Conservation (phyloP, 2,888 invertebrate genomes). For the Branchellion lobata region DNA sequence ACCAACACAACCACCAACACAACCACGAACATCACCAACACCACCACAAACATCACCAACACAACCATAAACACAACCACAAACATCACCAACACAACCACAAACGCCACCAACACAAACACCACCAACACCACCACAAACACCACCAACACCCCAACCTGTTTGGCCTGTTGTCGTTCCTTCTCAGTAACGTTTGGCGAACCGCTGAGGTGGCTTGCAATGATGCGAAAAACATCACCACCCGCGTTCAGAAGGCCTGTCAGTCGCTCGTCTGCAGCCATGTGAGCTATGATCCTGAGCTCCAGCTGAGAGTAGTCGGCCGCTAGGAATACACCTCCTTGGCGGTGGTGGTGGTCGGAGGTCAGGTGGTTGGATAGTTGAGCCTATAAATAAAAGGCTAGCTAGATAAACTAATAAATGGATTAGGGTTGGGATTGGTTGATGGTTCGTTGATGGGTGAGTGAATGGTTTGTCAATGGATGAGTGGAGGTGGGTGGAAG, state of each 20-base stretch:
- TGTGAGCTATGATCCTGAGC: constrained; percentile 85
- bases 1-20: background rate
- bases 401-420: too few relatives aligned
- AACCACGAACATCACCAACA: too few relatives aligned
- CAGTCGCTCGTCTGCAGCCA: constrained; percentile 76
- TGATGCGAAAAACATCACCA: constrained; percentile 65
- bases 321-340: constrained; percentile 72
- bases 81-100: too few relatives aligned
- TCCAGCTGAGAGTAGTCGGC: constrained; percentile 97
- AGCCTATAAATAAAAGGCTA: background rate
- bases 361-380: too few relatives aligned
- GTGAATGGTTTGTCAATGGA: too few relatives aligned
- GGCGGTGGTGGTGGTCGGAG: background rate
- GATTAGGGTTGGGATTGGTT: too few relatives aligned
- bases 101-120: too few relatives aligned
- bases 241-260: constrained; percentile 65
- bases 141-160: constrained; percentile 62
- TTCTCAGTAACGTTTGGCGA: constrained; percentile 73
- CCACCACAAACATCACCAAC: too few relatives aligned
- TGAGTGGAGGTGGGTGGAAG: too few relatives aligned
- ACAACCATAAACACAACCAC: too few relatives aligned
- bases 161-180: constrained; percentile 78
- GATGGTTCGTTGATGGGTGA: too few relatives aligned
- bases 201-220: constrained; percentile 82
- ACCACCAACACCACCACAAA: too few relatives aligned